Conservation (phyloP, 2,888 invertebrate species). For the Cylindroiulus punctatus region DNA sequence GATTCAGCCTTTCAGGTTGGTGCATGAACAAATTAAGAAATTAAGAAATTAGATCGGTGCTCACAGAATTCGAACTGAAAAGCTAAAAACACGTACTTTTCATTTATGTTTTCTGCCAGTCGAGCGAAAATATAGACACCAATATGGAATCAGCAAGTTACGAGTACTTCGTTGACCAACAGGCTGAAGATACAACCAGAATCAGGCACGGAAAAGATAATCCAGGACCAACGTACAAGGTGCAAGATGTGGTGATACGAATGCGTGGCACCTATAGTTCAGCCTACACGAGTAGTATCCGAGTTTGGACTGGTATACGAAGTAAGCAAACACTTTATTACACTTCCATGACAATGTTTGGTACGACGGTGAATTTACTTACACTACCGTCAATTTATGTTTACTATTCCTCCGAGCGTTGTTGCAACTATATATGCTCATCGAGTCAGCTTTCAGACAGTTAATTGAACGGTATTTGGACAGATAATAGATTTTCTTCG, state of each 20-base stretch:
- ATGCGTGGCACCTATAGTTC: slow-evolving; percentile 67
- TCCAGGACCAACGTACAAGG: slow-evolving; percentile 73
- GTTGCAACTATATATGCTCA: too few species aligned
- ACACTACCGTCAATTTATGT: too few species aligned
- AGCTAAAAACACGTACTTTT: background rate
- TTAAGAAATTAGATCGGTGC: too few species aligned
- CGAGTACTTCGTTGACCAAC: slow-evolving; percentile 28
- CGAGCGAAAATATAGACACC: slow-evolving; percentile 71
- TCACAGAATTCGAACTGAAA: background rate
- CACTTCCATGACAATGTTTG: too few species aligned
- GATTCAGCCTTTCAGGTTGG: slow-evolving; percentile 53
- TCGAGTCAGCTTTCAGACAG: background rate
- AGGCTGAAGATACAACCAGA: slow-evolving; percentile 1
- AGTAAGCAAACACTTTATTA: slow-evolving; percentile 58
- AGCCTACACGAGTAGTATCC: slow-evolving; percentile 60
- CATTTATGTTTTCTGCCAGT: background rate
- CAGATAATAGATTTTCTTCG: background rate
- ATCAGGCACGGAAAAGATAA: background rate
- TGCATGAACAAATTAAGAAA: background rate
- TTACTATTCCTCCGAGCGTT: too few species aligned
- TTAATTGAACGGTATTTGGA: background rate
- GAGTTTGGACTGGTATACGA: slow-evolving; percentile 61
- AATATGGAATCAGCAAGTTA: slow-evolving; percentile 73
- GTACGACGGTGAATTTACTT: too few species aligned
- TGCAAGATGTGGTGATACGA: slow-evolving; percentile 79